Percentiles rank a stretch among this genome's conserved stretches.
Evolutionary conservation across 2,888 invertebrate species (phyloP).

Genomic region (Busseola fusca): DNA sequence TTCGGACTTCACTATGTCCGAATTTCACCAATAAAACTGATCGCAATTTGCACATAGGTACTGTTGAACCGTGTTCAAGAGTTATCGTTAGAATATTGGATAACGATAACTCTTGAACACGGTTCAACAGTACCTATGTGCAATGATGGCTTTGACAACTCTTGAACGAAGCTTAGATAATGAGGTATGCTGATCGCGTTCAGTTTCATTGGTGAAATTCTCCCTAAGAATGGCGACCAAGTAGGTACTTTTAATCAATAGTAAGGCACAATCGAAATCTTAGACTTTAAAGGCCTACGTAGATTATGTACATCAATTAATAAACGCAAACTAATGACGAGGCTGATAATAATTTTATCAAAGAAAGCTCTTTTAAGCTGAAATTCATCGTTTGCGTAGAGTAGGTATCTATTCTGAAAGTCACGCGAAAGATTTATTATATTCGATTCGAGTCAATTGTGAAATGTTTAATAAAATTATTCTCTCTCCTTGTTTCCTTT

Average conservation of each 20-base stretch:
- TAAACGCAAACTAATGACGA: constrained; percentile 30
- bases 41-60: background rate
- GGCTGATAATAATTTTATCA: constrained; percentile 27
- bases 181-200: background rate
- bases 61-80: background rate
- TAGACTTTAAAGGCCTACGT: constrained; percentile 52
- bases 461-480: constrained; percentile 22
- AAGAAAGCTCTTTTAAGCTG: constrained; percentile 32
- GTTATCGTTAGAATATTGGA: background rate
- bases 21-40: background rate
- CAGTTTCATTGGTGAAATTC: background rate
- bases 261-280: constrained; percentile 32
- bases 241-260: constrained; percentile 5
- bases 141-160: background rate
- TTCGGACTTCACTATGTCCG: constrained; percentile 2
- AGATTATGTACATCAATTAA: constrained; percentile 39
- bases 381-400: constrained; percentile 21
- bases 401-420: constrained; percentile 13
- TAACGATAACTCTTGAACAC: background rate
- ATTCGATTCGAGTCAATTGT: constrained; percentile 37
- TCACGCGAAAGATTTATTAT: constrained; percentile 29
- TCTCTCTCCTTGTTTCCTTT: constrained; percentile 1
- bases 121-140: background rate
- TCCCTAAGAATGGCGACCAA: constrained; percentile 13
- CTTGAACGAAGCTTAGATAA: background rate